A percentile compares a stretch with the other conserved stretches of the same genome.
phyloP scores from a whole-genome alignment of 2,888 invertebrate genomes.

The Nowickia ferox region DNA sequence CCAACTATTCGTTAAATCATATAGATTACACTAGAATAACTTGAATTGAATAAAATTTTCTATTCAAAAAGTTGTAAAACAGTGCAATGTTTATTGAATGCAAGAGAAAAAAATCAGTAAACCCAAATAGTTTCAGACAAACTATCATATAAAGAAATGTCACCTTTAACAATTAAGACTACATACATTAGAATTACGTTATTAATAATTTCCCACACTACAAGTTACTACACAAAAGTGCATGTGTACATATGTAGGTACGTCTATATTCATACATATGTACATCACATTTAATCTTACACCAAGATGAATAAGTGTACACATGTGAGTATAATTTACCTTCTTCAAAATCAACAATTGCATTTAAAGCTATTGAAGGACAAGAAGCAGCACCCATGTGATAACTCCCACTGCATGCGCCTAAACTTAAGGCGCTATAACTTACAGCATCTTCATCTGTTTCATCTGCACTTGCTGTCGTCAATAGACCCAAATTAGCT shows the following conservation, averaged over 20 bases:
- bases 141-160: no score
- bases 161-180: no score
- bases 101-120: no score
- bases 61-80: no score
- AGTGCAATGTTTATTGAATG: no score
- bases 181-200: neutral
- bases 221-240: neutral
- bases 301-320: constrained; percentile 38
- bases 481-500: constrained; percentile 28
- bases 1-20: no score
- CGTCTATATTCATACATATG: neutral
- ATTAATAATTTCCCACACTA: neutral
- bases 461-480: neutral
- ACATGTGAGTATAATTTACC: constrained; percentile 43
- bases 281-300: constrained; percentile 45
- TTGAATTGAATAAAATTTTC: no score
- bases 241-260: neutral
- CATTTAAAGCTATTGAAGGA: constrained; percentile 32
- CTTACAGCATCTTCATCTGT: constrained; percentile 57
- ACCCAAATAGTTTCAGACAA: no score
- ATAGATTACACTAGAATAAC: no score
- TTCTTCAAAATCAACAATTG: constrained; percentile 60
- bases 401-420: constrained; percentile 20
- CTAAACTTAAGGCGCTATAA: constrained; percentile 60
- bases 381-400: constrained; percentile 4